phyloP scores from a whole-genome alignment of 2,888 invertebrate species.

The Leucozona laternaria region DNA sequence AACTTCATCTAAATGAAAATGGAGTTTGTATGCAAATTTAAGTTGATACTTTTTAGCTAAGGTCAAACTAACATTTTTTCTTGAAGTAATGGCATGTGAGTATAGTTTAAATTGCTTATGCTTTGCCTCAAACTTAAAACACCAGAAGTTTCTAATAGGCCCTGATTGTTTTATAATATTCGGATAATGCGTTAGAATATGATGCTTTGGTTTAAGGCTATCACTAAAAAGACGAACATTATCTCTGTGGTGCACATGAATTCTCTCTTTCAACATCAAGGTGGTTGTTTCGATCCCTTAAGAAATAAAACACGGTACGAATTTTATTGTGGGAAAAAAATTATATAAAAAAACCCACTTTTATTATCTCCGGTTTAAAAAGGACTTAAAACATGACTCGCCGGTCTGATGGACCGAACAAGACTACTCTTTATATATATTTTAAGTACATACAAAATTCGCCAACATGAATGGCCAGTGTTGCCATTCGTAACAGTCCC shows the following conservation, averaged over 20 bases:
- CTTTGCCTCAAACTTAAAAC: constrained; percentile 77
- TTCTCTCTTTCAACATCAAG: not conserved
- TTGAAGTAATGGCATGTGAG: constrained; percentile 34
- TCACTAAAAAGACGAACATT: constrained; percentile 32
- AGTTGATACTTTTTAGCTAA: not conserved
- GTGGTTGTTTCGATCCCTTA: too few relatives aligned
- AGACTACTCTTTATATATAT: too few relatives aligned
- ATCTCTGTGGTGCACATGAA: constrained; percentile 43
- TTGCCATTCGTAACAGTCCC: too few relatives aligned
- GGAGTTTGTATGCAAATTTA: not conserved
- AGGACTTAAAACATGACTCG: too few relatives aligned
- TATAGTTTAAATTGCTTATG: too few relatives aligned
- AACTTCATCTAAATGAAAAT: not conserved
- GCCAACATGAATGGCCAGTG: too few relatives aligned
- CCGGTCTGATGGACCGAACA: too few relatives aligned
- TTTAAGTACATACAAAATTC: too few relatives aligned
- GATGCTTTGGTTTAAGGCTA: not conserved
- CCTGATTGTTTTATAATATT: not conserved
- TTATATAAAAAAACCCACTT: too few relatives aligned
- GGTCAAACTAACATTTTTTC: not conserved
- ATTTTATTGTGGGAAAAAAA: too few relatives aligned
- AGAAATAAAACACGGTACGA: too few relatives aligned
- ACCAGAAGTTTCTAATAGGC: constrained; percentile 72
- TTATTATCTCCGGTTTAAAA: too few relatives aligned
- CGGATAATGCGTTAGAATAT: not conserved